Conservation (phyloP, 2,888 invertebrate genomes). For the Melinaea marsaeus region DNA sequence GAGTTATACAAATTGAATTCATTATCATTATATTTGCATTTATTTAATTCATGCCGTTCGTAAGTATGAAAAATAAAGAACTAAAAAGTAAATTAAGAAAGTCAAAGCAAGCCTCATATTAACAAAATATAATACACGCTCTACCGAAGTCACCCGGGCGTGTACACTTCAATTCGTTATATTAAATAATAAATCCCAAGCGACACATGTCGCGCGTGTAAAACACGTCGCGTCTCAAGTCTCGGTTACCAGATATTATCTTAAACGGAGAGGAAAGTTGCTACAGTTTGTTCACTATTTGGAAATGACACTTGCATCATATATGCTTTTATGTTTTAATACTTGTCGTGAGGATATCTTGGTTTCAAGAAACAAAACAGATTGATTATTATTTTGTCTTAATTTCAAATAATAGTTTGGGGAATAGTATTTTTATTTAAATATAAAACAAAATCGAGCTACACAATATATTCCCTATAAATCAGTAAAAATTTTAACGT, state of each 20-base stretch:
- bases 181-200: slow-evolving; percentile 40
- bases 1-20: too few relatives aligned
- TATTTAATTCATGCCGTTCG: neutral
- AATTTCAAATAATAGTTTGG: too few relatives aligned
- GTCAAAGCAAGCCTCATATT: slow-evolving; percentile 23
- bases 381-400: too few relatives aligned
- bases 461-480: neutral
- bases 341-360: too few relatives aligned
- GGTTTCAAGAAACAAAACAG: too few relatives aligned
- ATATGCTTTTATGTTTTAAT: neutral
- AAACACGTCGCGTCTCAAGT: slow-evolving; percentile 31
- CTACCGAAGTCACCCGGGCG: slow-evolving; percentile 13
- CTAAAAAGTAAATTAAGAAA: slow-evolving; percentile 13
- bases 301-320: neutral
- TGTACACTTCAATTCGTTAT: slow-evolving; percentile 33
- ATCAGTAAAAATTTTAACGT: neutral
- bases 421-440: too few relatives aligned
- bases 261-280: neutral
- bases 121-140: slow-evolving; percentile 5
- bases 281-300: neutral
- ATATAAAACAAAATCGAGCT: neutral
- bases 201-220: slow-evolving; percentile 36
- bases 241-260: slow-evolving; percentile 14
- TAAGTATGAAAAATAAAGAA: neutral
- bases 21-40: too few relatives aligned